Conservation (phyloP, 2,797 vertebrate genomes). For the Aotus griseimembra region DNA sequence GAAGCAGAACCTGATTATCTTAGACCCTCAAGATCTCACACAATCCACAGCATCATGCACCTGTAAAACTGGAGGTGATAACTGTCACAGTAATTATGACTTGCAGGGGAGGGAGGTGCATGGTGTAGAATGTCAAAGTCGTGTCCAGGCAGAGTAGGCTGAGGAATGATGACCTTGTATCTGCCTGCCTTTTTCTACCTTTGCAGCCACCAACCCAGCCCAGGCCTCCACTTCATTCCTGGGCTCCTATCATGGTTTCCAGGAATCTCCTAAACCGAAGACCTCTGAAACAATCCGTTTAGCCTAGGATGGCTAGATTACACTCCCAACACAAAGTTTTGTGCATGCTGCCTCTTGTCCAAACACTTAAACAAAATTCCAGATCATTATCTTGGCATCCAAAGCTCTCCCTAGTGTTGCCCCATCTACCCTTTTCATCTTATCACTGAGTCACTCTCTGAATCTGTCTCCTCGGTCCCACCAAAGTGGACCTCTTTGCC, state of each 20-base stretch:
- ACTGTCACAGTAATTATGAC: conserved; percentile 1
- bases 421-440: not conserved
- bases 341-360: not conserved
- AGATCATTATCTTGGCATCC: conserved; percentile 38
- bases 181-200: conserved; percentile 13
- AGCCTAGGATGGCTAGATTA: not conserved
- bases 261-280: not conserved
- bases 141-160: conserved; percentile 36
- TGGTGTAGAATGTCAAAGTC: conserved; percentile 33
- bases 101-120: not conserved
- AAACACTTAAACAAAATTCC: conserved; percentile 30
- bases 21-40: not conserved
- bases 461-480: not conserved
- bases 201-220: not conserved
- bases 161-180: not conserved
- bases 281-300: not conserved
- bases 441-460: not conserved
- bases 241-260: not conserved
- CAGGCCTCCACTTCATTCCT: not conserved
- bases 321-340: not conserved
- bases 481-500: not conserved
- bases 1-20: not conserved
- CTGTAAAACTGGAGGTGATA: conserved; percentile 40
- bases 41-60: not conserved
- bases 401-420: not conserved